Evolutionary conservation across 2,113 vertebrate genomes (phyloP).

Genomic region (Cariama cristata): DNA sequence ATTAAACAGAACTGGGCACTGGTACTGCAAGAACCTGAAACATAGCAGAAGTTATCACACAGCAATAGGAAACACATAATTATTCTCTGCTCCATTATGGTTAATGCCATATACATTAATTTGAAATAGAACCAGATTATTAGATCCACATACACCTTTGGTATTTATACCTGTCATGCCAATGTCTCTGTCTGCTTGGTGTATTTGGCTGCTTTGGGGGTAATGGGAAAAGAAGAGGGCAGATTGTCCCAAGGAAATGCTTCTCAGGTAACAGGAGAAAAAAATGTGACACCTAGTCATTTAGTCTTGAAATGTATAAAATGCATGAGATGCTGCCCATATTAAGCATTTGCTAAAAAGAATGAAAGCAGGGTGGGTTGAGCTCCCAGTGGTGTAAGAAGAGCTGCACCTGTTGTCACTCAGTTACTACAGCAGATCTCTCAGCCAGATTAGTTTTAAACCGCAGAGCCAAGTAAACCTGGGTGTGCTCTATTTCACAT

Average conservation of each 20-base stretch:
- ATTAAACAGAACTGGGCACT: slow-evolving; percentile 30
- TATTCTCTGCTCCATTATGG: slow-evolving; percentile 17
- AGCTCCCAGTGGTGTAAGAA: neutral
- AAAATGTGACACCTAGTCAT: neutral
- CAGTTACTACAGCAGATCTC: neutral
- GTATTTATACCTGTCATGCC: neutral
- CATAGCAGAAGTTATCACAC: slow-evolving; percentile 10
- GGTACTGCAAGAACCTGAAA: slow-evolving; percentile 6
- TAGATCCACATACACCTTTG: neutral
- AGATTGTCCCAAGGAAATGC: neutral
- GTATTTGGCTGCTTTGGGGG: neutral
- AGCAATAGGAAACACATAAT: neutral
- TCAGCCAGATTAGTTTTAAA: slow-evolving; percentile 13
- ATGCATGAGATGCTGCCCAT: neutral
- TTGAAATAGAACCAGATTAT: slow-evolving; percentile 29
- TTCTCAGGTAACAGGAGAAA: slow-evolving; percentile 2
- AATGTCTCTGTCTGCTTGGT: neutral
- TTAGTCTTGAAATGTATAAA: slow-evolving; percentile 12
- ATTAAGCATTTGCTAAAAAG: neutral
- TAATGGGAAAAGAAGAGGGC: neutral
- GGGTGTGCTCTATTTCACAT: neutral
- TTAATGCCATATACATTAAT: slow-evolving; percentile 28
- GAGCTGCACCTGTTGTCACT: slow-evolving; percentile 61
- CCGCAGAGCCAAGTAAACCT: neutral
- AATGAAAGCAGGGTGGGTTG: neutral